phyloP scores from a whole-genome alignment of 2,888 invertebrate species.

The Caenorhabditis sp. region DNA sequence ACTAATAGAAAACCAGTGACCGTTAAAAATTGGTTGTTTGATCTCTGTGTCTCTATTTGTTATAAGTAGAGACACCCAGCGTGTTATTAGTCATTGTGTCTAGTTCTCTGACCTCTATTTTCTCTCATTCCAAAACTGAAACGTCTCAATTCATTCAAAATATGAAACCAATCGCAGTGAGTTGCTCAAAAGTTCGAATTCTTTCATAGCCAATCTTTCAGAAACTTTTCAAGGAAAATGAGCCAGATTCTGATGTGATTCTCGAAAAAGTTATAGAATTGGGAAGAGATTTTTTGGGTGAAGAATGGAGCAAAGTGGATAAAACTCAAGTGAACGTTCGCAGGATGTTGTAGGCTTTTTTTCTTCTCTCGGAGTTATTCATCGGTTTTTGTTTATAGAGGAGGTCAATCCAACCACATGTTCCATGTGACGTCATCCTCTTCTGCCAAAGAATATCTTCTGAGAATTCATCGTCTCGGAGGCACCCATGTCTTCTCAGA shows the following conservation, averaged over 20 bases:
- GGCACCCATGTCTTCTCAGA: constrained; percentile 30
- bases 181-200: not conserved
- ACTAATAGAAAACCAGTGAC: not conserved
- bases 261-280: constrained; percentile 33
- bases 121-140: too few relatives aligned
- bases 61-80: not conserved
- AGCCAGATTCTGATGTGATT: constrained; percentile 33
- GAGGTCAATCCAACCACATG: constrained; percentile 52
- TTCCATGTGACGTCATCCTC: constrained; percentile 49
- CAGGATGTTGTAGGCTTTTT: constrained; percentile 22
- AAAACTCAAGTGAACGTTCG: constrained; percentile 26
- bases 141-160: not conserved
- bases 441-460: constrained; percentile 25
- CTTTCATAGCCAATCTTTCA: not conserved
- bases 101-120: not conserved
- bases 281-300: constrained; percentile 35
- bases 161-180: constrained; percentile 22
- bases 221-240: constrained; percentile 43
- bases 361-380: not conserved
- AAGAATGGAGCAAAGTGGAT: constrained; percentile 42
- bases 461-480: constrained; percentile 42
- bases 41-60: constrained; percentile 18
- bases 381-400: constrained; percentile 10
- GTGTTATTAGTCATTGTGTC: constrained; percentile 10
- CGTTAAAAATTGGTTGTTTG: constrained; percentile 18